Conservation (phyloP, 35 echinoderm and acorn worm species). For the Eucidaris tribuloides region DNA sequence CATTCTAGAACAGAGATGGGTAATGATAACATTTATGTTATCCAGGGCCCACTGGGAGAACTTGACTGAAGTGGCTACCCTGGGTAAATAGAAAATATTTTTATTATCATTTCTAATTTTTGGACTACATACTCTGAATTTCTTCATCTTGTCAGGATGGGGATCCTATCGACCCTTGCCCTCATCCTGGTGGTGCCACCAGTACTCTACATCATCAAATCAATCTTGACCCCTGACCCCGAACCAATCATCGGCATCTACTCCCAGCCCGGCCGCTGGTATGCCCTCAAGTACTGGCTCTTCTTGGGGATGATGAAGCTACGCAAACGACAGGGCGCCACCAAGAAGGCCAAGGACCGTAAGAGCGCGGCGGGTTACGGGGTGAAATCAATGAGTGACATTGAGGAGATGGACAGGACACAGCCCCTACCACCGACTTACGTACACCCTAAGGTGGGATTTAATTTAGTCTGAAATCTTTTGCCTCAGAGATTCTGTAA, state of each 20-base stretch:
- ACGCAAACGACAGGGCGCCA: background rate
- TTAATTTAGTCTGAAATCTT: too few species aligned
- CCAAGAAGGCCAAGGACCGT: background rate
- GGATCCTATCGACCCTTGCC: background rate
- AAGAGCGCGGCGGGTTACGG: constrained; percentile 6
- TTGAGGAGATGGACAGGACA: constrained; percentile 23
- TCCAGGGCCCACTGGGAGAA: too few species aligned
- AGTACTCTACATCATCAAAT: constrained; percentile 20
- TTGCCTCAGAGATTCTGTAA: too few species aligned
- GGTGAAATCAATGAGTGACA: background rate
- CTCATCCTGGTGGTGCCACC: background rate
- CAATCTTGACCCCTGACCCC: constrained; percentile 9
- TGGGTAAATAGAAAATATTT: too few species aligned
- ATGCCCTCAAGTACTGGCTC: constrained; percentile 7
- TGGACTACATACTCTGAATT: too few species aligned
- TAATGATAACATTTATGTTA: too few species aligned
- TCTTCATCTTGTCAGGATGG: too few species aligned
- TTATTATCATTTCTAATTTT: too few species aligned
- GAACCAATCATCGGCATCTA: constrained; percentile 28
- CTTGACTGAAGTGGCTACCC: too few species aligned
- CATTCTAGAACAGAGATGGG: too few species aligned
- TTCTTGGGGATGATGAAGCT: constrained; percentile 7
- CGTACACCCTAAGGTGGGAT: background rate
- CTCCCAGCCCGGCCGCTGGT: constrained; percentile 20
- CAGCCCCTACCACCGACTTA: background rate